Base-by-base conservation (phyloP, 2,797 vertebrate genomes). In the Smutsia gigantea region DNA sequence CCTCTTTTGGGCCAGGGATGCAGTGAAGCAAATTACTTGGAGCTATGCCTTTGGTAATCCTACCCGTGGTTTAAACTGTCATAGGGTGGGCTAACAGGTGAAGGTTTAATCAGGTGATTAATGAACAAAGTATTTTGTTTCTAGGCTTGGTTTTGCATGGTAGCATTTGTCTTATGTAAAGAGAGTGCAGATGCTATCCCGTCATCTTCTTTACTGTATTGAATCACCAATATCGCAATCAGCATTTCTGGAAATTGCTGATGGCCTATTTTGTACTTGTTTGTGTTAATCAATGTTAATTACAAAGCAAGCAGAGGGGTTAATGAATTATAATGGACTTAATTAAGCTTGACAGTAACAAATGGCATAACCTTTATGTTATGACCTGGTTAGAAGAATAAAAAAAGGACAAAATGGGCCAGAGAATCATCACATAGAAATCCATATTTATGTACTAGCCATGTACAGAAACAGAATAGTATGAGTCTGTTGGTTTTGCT, bases 261-360 rank as follows among this genome's bases (percentile, higher is more conserved):
- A 96, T 68, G 79, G 69, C 75, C 95, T 69, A 29, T 31, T 27
- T 95, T 17, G 27, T 93, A 96, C 49, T 82, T 72, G 59, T 94
- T 97, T 85, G 63, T 96, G 94, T 95, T 94, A 75, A 93, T 97
- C 14, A 19, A 53, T 90, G 75, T 92, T 55, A 55, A 87, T 97
- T 97, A 95, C 29, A 93, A 93, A 94, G 87, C 39, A 72, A 0
- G 9, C 75, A 82, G 29, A 90, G 92, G 69, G 94, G 86, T 96
- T 98, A 97, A 96, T 6, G 55, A 84, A 25, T 90, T 82, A 77
- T 97, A 93, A 93, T 96, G 87, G 85, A 75, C 51, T 95, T 97
- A 97, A 97, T 83, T 89, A 97, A 89, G 39, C 37, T 81, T 95
- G 97, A 53, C 87, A 88, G 69, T 66, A 93, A 95, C 92, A 96